Evolutionary conservation across 2,888 invertebrate species (phyloP).

Genomic region (Calameuta idolon): DNA sequence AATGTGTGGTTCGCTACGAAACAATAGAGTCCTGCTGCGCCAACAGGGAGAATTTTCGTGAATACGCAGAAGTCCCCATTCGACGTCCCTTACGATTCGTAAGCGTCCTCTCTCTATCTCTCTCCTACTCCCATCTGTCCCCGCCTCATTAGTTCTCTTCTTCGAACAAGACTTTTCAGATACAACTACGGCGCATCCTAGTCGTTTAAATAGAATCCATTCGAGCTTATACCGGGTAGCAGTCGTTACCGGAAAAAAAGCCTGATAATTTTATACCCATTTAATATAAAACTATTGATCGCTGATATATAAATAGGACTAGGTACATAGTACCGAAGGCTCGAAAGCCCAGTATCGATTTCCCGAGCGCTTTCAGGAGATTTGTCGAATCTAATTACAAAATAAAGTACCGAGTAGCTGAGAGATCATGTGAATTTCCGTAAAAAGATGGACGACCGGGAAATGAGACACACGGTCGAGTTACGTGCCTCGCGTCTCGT

Average conservation of each 20-base stretch:
- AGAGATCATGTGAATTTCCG: neutral
- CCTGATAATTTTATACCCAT: neutral
- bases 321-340: neutral
- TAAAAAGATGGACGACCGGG: neutral
- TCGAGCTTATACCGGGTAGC: neutral
- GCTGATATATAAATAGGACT: neutral
- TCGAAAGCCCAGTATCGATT: neutral
- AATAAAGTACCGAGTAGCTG: neutral
- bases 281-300: neutral
- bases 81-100: neutral
- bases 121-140: neutral
- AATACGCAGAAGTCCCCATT: neutral
- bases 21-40: neutral
- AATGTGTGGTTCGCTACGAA: neutral
- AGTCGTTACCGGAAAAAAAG: neutral
- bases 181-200: neutral
- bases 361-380: neutral
- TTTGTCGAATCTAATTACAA: neutral
- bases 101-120: neutral
- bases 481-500: conserved; percentile 7
- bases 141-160: neutral
- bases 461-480: neutral
- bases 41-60: neutral
- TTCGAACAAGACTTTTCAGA: neutral
- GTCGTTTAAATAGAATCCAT: neutral